A percentile compares a stretch with the other conserved stretches of the same genome.
Conservation (phyloP, 2,888 invertebrate species). For the Epirrhoe alternata region DNA sequence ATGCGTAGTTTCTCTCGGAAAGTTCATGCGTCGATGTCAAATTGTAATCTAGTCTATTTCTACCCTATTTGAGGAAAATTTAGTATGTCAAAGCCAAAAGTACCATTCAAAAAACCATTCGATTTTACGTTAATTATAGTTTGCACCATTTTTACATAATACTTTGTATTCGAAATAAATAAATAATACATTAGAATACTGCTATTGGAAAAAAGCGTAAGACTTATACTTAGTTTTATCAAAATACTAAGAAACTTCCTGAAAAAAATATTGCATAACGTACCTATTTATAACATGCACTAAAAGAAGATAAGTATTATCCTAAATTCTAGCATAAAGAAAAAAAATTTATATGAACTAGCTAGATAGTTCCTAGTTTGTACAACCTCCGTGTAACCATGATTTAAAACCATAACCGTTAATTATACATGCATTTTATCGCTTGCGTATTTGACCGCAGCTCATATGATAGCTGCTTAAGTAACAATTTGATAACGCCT, state of each 20-base stretch:
- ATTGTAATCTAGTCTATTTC: slow-evolving; percentile 65
- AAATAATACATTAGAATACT: slow-evolving; percentile 37
- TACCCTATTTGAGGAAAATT: slow-evolving; percentile 65
- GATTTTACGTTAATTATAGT: slow-evolving; percentile 29
- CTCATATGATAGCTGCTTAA: neutral
- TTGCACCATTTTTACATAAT: slow-evolving; percentile 26
- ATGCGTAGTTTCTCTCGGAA: slow-evolving; percentile 68
- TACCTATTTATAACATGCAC: slow-evolving; percentile 42
- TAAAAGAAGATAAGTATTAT: slow-evolving; percentile 27
- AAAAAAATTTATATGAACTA: neutral
- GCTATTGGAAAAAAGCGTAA: slow-evolving; percentile 40
- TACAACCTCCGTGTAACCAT: neutral
- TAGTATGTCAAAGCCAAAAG: slow-evolving; percentile 68
- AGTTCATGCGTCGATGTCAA: slow-evolving; percentile 71
- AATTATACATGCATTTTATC: neutral
- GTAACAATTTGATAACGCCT: neutral
- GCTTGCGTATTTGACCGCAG: too few species aligned
- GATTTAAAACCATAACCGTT: neutral
- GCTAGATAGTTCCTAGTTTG: neutral
- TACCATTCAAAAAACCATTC: slow-evolving; percentile 48
- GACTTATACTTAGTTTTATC: slow-evolving; percentile 34
- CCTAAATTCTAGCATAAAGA: neutral
- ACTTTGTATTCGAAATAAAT: slow-evolving; percentile 38
- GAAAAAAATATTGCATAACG: slow-evolving; percentile 21
- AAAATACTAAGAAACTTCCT: slow-evolving; percentile 27